Percentiles rank a stretch among this genome's conserved stretches.
phyloP scores from a whole-genome alignment of 2,888 invertebrate genomes.

The Sussaba pulchella region DNA sequence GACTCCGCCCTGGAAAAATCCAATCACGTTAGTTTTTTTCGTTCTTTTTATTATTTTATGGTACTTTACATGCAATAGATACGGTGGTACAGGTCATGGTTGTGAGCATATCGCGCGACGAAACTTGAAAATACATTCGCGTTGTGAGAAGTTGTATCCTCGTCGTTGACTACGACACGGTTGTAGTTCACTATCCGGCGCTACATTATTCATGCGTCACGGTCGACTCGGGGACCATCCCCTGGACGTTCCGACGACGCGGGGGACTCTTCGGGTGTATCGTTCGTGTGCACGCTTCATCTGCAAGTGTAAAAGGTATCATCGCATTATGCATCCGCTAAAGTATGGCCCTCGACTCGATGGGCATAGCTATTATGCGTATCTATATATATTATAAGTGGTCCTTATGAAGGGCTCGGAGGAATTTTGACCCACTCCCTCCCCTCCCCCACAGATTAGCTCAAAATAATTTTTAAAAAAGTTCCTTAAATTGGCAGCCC shows the following conservation, averaged over 20 bases:
- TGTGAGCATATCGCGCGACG: too few relatives aligned
- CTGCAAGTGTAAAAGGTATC: conserved; percentile 73
- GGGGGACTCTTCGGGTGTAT: conserved; percentile 53
- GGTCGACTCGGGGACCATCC: conserved; percentile 60
- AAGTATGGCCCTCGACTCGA: conserved; percentile 28
- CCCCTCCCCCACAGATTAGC: too few relatives aligned
- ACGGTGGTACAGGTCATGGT: too few relatives aligned
- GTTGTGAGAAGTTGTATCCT: conserved; percentile 28
- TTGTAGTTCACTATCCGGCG: conserved; percentile 57
- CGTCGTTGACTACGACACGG: conserved; percentile 64
- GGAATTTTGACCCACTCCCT: too few relatives aligned
- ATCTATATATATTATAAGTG: background rate
- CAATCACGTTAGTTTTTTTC: too few relatives aligned
- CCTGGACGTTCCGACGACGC: conserved; percentile 1
- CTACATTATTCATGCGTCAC: conserved; percentile 76
- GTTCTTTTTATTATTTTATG: too few relatives aligned
- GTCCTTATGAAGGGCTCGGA: too few relatives aligned
- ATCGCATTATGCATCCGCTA: conserved; percentile 73
- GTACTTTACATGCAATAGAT: too few relatives aligned
- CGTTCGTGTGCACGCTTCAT: conserved; percentile 65
- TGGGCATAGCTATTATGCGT: conserved; percentile 7
- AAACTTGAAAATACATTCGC: conserved; percentile 21
- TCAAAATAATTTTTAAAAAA: too few relatives aligned
- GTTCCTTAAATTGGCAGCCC: too few relatives aligned
- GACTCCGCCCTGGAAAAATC: too few relatives aligned